Evolutionary conservation across 2,888 invertebrate genomes (phyloP), one percentile per base, ranked within the genome.

Genomic region (Meteorus cinctellus): DNA sequence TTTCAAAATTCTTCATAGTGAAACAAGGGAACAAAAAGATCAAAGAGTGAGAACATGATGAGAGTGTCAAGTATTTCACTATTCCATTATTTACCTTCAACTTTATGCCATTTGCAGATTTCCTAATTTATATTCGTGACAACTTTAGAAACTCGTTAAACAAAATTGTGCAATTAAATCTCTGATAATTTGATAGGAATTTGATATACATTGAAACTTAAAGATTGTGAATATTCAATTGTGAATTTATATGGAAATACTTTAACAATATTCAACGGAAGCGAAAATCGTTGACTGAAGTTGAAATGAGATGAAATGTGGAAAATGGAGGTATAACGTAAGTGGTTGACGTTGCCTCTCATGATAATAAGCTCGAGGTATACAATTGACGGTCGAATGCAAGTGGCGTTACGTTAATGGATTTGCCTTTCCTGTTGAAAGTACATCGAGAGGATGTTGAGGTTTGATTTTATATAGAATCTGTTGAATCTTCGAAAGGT

Each of bases 291-390:
- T 48, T 48, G 16, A 60, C 4, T 29, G 16, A 10, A 29, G 63
- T 63, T 12, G 1, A 63, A 34, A 31, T 29, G 29, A 12, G 1
- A 14, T 29, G 31, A 31, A 16, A 34, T 12, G 65, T 36, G 19
- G 19, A 60, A 60, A 60, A 55, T n/a, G 36, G 60, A 19, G 41
- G 16, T 14, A 51, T 12, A 34, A 34, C 34, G 8, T 34, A 31
- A 69, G 31, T 5, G 1, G 31, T 41, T 68, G 60, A 14, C 55
- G 70, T 78, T 72, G 78, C 72, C 74, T 72, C 63, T 59, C 63
- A 16, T 41, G 73, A 74, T 76, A 77, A 79, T 77, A 74, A 75
- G 71, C 76, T 76, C 73, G 74, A 14, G 60, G 14, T 65, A 72
- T 71, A 72, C 71, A 79, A 75, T 75, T 51, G 66, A 74, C 59